phyloP scores from a whole-genome alignment of 2,797 vertebrate species.

The Alosa sapidissima region DNA sequence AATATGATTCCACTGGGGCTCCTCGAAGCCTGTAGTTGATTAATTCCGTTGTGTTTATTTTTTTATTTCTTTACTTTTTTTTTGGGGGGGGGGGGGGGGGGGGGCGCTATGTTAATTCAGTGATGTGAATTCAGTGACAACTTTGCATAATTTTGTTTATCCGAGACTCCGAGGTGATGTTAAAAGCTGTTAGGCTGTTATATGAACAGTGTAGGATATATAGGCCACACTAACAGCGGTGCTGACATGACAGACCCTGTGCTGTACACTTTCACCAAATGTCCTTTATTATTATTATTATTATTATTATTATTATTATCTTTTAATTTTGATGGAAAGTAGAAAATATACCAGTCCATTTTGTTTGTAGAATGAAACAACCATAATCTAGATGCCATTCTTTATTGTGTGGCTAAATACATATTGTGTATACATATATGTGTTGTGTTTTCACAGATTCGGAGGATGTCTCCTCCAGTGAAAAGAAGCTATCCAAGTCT shows the following conservation, averaged over 20 bases:
- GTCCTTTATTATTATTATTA: too few species aligned
- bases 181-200: background rate
- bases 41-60: background rate
- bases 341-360: too few species aligned
- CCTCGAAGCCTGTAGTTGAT: background rate
- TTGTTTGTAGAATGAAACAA: too few species aligned
- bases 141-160: background rate
- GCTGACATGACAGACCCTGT: background rate
- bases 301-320: background rate
- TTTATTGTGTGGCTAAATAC: background rate
- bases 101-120: too few species aligned
- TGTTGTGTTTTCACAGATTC: conserved; percentile 80
- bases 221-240: background rate
- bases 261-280: too few species aligned
- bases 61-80: too few species aligned
- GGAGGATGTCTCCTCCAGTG: conserved; percentile 93
- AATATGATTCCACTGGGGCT: background rate
- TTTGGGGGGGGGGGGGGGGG: too few species aligned
- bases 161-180: background rate
- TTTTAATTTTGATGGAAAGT: too few species aligned
- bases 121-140: background rate
- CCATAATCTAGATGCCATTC: background rate
- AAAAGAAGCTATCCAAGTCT: conserved; percentile 90
- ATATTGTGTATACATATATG: background rate
- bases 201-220: background rate